Conservation (phyloP, 37 sponge, comb jelly and placozoan genomes). For the Amphimedon queenslandica region DNA sequence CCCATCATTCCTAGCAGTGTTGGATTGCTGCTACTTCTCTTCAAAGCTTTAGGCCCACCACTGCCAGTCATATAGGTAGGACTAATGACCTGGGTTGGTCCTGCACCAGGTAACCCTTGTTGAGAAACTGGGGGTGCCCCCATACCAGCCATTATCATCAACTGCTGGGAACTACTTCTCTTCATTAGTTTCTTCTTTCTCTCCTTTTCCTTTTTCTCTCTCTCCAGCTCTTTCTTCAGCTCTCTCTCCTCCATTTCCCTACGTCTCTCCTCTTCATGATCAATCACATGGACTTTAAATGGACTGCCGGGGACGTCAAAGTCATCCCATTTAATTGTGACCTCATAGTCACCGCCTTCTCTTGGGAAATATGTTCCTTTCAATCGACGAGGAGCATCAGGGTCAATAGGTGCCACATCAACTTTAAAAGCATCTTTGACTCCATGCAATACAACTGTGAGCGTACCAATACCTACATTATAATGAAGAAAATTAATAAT, state of each 20-base stretch:
- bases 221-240: conserved; percentile 8
- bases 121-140: too few species aligned
- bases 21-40: too few species aligned
- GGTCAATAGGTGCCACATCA: conserved; percentile 30
- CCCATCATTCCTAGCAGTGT: too few species aligned
- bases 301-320: conserved; percentile 76
- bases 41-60: too few species aligned
- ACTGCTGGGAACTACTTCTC: too few species aligned
- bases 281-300: conserved; percentile 46
- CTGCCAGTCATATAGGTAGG: too few species aligned
- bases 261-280: neutral
- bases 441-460: conserved; percentile 73
- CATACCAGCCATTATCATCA: too few species aligned
- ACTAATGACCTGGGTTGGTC: too few species aligned
- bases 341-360: conserved; percentile 64
- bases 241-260: neutral
- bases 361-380: conserved; percentile 55
- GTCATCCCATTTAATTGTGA: conserved; percentile 69
- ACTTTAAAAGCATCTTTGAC: conserved; percentile 69
- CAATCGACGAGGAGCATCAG: conserved; percentile 51
- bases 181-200: too few species aligned
- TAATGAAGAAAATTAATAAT: too few species aligned
- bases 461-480: conserved; percentile 74
- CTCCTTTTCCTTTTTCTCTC: too few species aligned
- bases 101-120: too few species aligned